Percentiles rank a stretch among this genome's conserved stretches.
These are phyloP conservation scores for Drosophila pseudoananassae DNA, from an alignment of 1,140 invertebrate genomes.

Conservation along the genomic window DNA sequence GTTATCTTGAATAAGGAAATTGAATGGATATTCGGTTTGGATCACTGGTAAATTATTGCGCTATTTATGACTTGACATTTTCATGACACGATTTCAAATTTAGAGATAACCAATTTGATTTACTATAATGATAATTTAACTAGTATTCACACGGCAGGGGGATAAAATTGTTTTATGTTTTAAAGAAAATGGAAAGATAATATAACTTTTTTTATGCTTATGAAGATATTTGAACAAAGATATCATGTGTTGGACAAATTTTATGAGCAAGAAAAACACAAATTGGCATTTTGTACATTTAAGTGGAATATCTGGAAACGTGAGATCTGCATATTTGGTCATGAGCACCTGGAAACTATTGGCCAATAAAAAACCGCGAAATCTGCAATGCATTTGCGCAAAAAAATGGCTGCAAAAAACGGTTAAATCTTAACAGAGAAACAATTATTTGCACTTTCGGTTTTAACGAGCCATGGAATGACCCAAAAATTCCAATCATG, in stretches of 20 bases:
- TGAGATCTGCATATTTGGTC: constrained; percentile 27
- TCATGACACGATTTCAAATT: constrained; percentile 40
- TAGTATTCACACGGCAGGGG: constrained; percentile 12
- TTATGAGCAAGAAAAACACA: constrained; percentile 15
- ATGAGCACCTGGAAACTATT: constrained; percentile 5
- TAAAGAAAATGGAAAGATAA: neutral
- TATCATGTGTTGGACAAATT: constrained; percentile 1
- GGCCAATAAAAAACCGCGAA: neutral
- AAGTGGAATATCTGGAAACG: constrained; percentile 16
- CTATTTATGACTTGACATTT: constrained; percentile 30
- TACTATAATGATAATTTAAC: constrained; percentile 17
- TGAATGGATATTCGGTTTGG: constrained; percentile 19
- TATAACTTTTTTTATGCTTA: constrained; percentile 7
- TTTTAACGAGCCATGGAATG: constrained; percentile 37
- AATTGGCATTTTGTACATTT: neutral
- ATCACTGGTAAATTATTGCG: constrained; percentile 20
- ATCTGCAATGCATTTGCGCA: constrained; percentile 1
- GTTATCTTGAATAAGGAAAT: constrained; percentile 38
- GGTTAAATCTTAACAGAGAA: neutral
- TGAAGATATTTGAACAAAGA: constrained; percentile 20
- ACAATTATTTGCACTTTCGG: constrained; percentile 15
- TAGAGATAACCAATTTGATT: constrained; percentile 21
- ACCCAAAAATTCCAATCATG: constrained; percentile 58
- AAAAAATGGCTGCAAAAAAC: neutral
- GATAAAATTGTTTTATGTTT: constrained; percentile 15